These are phyloP conservation scores for Jaculus jaculus DNA, from an alignment of 2,113 vertebrate species.

Conservation along the genomic window DNA sequence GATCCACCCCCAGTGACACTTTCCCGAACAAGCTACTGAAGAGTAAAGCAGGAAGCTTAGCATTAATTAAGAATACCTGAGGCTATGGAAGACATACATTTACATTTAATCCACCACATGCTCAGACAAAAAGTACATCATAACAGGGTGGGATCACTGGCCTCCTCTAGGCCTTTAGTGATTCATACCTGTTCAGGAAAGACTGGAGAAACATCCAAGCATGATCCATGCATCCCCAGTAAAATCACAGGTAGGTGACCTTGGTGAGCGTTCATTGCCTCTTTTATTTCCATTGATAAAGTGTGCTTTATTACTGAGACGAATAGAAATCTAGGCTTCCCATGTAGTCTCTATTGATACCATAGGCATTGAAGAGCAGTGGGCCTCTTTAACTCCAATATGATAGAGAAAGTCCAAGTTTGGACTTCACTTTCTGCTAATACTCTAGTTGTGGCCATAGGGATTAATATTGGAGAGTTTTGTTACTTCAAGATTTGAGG, in stretches of 20 bases:
- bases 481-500: background rate
- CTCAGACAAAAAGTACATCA: too few species aligned
- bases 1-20: too few species aligned
- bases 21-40: too few species aligned
- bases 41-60: too few species aligned
- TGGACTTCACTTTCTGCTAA: background rate
- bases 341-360: background rate
- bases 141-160: accelerated
- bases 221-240: accelerated
- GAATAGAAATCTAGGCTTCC: background rate
- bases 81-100: too few species aligned
- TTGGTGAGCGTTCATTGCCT: background rate
- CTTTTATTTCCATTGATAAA: background rate
- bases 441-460: background rate
- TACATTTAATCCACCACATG: too few species aligned
- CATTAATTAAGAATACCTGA: too few species aligned
- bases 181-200: background rate
- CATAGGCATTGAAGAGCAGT: background rate
- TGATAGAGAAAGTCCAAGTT: background rate
- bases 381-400: too few species aligned
- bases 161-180: background rate
- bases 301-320: background rate
- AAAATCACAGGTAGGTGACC: background rate
- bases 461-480: too few species aligned
- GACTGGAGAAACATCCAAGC: too few species aligned